Evolutionary conservation across 2,113 vertebrate species (phyloP).

Genomic region (Pangasianodon hypophthalmus): DNA sequence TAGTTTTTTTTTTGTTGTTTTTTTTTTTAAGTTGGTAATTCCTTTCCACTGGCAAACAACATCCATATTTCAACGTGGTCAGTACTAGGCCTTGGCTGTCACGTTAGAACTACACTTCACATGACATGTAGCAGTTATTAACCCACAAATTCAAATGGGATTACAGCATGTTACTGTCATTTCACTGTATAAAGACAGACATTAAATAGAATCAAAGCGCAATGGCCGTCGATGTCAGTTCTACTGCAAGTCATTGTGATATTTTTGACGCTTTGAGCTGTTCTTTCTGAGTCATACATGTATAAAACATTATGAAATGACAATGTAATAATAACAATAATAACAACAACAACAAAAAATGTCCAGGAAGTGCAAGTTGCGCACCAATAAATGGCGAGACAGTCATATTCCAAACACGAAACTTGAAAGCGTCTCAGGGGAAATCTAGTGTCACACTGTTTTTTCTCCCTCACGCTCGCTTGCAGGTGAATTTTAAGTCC

Average conservation of each 20-base stretch:
- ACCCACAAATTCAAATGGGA: neutral
- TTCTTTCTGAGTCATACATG: neutral
- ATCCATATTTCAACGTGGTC: neutral
- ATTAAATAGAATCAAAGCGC: neutral
- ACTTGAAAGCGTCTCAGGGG: constrained; percentile 31
- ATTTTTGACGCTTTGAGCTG: neutral
- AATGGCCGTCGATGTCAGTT: neutral
- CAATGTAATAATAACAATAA: neutral
- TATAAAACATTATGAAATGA: neutral
- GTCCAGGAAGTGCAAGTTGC: neutral
- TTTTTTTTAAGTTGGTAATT: neutral
- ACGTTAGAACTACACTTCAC: neutral
- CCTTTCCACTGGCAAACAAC: neutral
- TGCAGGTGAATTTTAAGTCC: constrained; percentile 67
- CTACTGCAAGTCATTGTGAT: neutral
- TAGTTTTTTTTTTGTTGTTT: no score
- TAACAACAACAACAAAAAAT: constrained; percentile 27
- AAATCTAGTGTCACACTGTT: constrained; percentile 36
- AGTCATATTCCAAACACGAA: constrained; percentile 23
- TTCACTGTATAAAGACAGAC: neutral
- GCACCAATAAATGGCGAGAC: constrained; percentile 27
- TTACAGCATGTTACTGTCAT: neutral
- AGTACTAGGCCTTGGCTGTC: neutral
- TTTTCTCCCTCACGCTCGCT: constrained; percentile 39
- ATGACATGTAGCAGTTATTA: neutral